Evolutionary conservation across 2,797 vertebrate species (phyloP).

Genomic region (Philypnodon macrostomus): DNA sequence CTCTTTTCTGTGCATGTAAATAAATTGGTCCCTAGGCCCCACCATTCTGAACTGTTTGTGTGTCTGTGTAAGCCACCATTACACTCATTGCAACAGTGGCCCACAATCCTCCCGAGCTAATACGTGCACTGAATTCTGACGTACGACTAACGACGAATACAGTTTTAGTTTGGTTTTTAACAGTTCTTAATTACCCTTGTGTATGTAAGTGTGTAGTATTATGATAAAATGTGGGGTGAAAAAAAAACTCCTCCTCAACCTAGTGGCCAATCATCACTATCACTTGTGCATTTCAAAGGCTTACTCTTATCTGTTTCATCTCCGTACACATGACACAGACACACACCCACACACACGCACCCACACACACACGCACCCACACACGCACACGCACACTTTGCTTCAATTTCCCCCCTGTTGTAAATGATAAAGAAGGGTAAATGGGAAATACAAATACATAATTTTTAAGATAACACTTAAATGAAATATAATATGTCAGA

Average conservation of each 20-base stretch:
- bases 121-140: constrained; percentile 49
- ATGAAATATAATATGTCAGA: too few species aligned
- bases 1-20: constrained; percentile 71
- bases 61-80: constrained; percentile 26
- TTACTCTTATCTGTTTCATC: constrained; percentile 72
- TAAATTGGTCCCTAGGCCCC: constrained; percentile 76
- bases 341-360: constrained; percentile 27
- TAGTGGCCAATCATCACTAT: constrained; percentile 58
- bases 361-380: constrained; percentile 21
- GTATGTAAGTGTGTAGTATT: constrained; percentile 22
- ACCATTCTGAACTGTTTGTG: constrained; percentile 25
- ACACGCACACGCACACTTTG: constrained; percentile 24
- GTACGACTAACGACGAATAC: constrained; percentile 62
- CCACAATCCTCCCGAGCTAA: constrained; percentile 39
- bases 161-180: too few species aligned
- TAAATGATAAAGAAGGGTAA: constrained; percentile 71
- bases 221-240: constrained; percentile 64
- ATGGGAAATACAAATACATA: constrained; percentile 66
- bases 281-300: constrained; percentile 79
- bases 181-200: constrained; percentile 58
- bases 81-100: constrained; percentile 20
- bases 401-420: constrained; percentile 52
- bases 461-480: constrained; percentile 26
- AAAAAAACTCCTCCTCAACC: constrained; percentile 57
- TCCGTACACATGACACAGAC: too few species aligned